Base-by-base conservation (phyloP, 2,888 invertebrate species). In the Portevinia maculata region DNA sequence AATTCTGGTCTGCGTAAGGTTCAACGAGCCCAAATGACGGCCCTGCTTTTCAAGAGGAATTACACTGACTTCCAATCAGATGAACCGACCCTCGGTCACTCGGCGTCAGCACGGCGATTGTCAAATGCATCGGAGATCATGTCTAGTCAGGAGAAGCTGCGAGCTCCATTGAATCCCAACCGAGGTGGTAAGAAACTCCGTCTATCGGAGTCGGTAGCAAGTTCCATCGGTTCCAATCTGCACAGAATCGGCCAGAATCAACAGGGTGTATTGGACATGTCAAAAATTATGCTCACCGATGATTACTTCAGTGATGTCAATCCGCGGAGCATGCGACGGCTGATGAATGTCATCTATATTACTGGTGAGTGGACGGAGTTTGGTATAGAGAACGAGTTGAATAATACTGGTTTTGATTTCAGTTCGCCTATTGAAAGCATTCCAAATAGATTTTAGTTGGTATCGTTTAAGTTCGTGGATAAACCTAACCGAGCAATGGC, bases 291-390 rank as follows among this genome's bases (percentile, higher is more conserved):
- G 85, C 93, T 98, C 17, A 98, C 98, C 0, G 99, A 99, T 88
- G 99, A 99, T 91, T 99, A 99, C 92, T 99, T 99, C 91, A 98
- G 98, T 87, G 99, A 99, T 90, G 98, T 99, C 84, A 99, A 99
- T 92, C 99, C 99, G 0, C 93, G 98, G 52, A 98, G 98, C 87
- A 98, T 99, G 98, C 92, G 98, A 81, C 93, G 99, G 64, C 93
- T 99, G 21, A 97, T 99, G 97, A 99, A 99, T 91, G 98, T 99
- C 74, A 95, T 99, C 67, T 98, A 98, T 88, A 95, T 99, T 64
- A 98, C 98, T 79, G 97, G 97, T 96, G 87, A 88, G 86, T 24
- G 19, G 1, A 28, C 0, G 5, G 2, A 1, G 5, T 0, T 1
- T n/a, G 4, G 2, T 8, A 28, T n/a, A 0, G 3, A 19, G 4